Percentiles rank a stretch among this genome's conserved stretches.
phyloP scores from a whole-genome alignment of 1,140 invertebrate species.

The Lasioglossum albipes region DNA sequence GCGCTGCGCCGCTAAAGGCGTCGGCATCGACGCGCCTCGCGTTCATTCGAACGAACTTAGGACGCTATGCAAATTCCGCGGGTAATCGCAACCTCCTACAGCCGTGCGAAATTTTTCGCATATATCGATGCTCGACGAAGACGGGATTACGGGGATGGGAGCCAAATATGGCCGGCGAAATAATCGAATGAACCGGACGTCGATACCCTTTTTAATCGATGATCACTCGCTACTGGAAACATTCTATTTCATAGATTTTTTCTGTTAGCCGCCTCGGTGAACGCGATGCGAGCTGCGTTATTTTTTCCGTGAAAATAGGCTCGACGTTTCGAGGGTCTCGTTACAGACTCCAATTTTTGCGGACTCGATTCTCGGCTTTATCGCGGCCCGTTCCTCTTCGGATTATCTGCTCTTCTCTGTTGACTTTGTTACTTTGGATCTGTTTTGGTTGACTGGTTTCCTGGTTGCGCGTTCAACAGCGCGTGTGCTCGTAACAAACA shows the following conservation, averaged over 20 bases:
- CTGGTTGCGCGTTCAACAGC: too few relatives aligned
- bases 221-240: background rate
- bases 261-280: background rate
- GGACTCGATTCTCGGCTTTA: too few relatives aligned
- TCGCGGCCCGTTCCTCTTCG: too few relatives aligned
- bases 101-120: background rate
- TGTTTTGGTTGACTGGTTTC: too few relatives aligned
- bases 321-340: too few relatives aligned
- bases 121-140: background rate
- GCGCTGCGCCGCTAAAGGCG: conserved; percentile 49
- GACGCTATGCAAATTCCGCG: conserved; percentile 15
- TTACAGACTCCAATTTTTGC: too few relatives aligned
- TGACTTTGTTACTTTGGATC: too few relatives aligned
- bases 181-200: conserved; percentile 6
- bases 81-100: background rate
- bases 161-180: conserved; percentile 4
- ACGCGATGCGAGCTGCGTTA: too few relatives aligned
- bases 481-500: too few relatives aligned
- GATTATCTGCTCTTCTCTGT: too few relatives aligned
- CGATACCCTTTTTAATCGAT: background rate
- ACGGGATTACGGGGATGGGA: background rate
- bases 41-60: conserved; percentile 17
- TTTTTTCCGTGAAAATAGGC: too few relatives aligned
- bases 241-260: background rate
- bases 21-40: conserved; percentile 20